These are phyloP conservation scores for Rhimphoctona megacephalus DNA, from an alignment of 2,888 invertebrate genomes.

Conservation along the genomic window DNA sequence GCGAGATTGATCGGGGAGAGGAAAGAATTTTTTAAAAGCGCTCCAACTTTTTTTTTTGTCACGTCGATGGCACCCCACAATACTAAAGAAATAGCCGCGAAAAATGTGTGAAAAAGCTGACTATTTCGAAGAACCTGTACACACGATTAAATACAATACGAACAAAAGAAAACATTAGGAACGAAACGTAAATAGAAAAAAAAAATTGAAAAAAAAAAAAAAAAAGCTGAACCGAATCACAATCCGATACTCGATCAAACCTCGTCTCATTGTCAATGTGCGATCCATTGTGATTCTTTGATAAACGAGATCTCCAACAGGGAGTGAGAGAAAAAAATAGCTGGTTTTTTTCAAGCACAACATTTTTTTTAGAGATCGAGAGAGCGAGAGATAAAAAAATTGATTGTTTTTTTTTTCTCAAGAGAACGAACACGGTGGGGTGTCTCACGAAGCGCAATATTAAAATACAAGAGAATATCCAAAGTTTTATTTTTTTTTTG, in stretches of 20 bases:
- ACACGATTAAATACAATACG: conserved; percentile 29
- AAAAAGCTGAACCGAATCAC: conserved; percentile 11
- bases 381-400: background rate
- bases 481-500: background rate
- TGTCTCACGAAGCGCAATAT: background rate
- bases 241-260: conserved; percentile 6
- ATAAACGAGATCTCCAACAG: background rate
- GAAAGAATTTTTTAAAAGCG: background rate
- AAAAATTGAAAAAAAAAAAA: background rate
- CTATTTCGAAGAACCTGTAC: conserved; percentile 34
- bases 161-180: conserved; percentile 6
- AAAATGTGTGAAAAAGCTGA: conserved; percentile 28
- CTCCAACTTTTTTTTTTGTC: conserved; percentile 32
- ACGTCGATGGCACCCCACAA: conserved; percentile 37
- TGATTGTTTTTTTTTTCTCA: background rate
- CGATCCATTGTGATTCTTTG: conserved; percentile 10
- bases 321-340: background rate
- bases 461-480: background rate
- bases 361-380: background rate
- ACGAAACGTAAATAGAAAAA: conserved; percentile 19
- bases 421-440: conserved; percentile 12
- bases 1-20: conserved; percentile 43
- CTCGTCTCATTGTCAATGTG: conserved; percentile 23
- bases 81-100: conserved; percentile 17
- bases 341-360: conserved; percentile 7